Evolutionary conservation across 2,797 vertebrate species (phyloP).

Genomic region (Trichosurus vulpecula): DNA sequence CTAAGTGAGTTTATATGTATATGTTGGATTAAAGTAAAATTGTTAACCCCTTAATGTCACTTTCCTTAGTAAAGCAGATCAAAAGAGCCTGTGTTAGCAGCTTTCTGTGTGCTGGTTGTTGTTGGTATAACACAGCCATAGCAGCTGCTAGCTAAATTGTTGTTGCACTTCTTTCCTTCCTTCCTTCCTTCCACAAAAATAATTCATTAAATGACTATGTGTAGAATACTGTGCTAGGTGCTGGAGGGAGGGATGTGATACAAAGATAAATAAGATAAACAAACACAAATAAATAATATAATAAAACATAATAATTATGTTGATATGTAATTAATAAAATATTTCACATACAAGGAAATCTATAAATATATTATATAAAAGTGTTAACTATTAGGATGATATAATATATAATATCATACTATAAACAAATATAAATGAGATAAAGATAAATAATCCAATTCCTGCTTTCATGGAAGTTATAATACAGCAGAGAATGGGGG

Average conservation of each 20-base stretch:
- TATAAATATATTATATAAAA: neutral
- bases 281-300: neutral
- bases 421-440: neutral
- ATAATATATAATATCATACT: neutral
- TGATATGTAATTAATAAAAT: neutral
- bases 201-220: neutral
- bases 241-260: neutral
- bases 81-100: no score
- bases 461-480: neutral
- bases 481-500: neutral
- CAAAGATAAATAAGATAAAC: neutral
- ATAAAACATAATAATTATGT: neutral
- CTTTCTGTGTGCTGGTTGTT: no score
- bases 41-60: no score
- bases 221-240: neutral
- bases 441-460: neutral
- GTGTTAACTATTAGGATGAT: neutral
- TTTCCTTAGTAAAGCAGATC: no score
- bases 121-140: no score
- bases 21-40: no score
- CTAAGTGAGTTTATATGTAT: no score
- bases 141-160: no score
- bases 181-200: neutral
- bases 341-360: neutral
- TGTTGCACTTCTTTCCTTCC: no score